Evolutionary conservation across 2,888 invertebrate species (phyloP), one percentile per base, ranked within the genome.

Genomic region (Chrysolina americana): DNA sequence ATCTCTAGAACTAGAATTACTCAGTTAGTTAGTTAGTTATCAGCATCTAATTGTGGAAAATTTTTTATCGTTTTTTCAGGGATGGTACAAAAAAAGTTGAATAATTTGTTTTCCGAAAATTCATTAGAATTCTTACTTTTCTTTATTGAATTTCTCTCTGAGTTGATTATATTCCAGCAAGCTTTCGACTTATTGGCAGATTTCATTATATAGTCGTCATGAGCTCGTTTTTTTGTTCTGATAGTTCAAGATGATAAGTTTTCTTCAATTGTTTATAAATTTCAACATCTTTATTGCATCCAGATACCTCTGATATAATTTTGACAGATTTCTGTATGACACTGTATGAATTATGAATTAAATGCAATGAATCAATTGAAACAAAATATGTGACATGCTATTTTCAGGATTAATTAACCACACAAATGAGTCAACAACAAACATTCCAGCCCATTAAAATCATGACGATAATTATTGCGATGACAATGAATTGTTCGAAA

Each of bases 151-250:
- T 64, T 44, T 64, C 64, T 44, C 19, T 64, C 41, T 9, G 64
- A 64, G 44, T 64, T 44, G 64, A 44, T 64, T 65, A 48, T 65
- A 23, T 65, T 65, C 47, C 65, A 65, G 65, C 65, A 65, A 36
- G 65, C 65, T 47, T 65, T 47, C 28, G 65, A 65, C 47, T 48
- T 65, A 48, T 65, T 65, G 11, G 47, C 65, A 17, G 41, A 64
- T 19, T 64, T 64, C 13, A 19, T 64, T 41, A 44, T 64, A 44
- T 64, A 44, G 44, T 44, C 21, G 41, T 64, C 64, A 44, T 44
- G 44, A 5, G 64, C 15, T 44, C 41, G 19, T 44, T 64, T 64
- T 47, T 47, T 65, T 47, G 48, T 65, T 65, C 48, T 19, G 48
- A n/a, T 23, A 47, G 65, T 47, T 47, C 47, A n/a, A 44, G 15